These are phyloP conservation scores for Syngnathus floridae DNA, from an alignment of 2,113 vertebrate species.

Conservation along the genomic window DNA sequence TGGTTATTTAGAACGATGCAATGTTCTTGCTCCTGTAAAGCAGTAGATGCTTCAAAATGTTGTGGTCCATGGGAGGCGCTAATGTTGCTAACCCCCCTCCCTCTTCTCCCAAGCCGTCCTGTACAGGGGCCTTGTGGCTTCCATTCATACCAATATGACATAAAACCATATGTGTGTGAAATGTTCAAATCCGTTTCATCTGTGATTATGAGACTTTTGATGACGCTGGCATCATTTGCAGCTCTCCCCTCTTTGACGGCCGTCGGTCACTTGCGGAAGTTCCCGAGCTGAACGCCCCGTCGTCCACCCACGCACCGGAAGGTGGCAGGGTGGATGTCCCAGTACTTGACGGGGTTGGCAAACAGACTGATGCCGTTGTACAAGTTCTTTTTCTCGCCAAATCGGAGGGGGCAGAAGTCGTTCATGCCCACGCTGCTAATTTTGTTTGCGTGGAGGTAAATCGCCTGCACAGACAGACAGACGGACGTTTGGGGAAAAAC, in stretches of 20 bases:
- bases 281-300: conserved; percentile 86
- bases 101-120: too few species aligned
- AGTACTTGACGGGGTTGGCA: conserved; percentile 89
- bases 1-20: conserved; percentile 1
- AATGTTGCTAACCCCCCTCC: not conserved
- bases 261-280: conserved; percentile 73
- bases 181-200: not conserved
- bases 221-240: not conserved
- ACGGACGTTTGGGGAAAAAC: not conserved
- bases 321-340: conserved; percentile 85
- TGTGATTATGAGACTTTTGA: not conserved
- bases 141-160: too few species aligned
- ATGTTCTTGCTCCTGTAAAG: not conserved
- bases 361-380: conserved; percentile 93
- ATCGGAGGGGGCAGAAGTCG: conserved; percentile 83
- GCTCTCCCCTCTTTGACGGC: conserved; percentile 1
- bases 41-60: not conserved
- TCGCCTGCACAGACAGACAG: conserved; percentile 69
- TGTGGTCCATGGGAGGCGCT: not conserved
- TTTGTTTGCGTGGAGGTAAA: conserved; percentile 90
- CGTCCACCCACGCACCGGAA: conserved; percentile 86
- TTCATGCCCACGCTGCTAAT: conserved; percentile 86
- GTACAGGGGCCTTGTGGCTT: too few species aligned
- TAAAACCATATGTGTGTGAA: not conserved
- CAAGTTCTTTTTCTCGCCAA: conserved; percentile 78